Evolutionary conservation across 1,140 invertebrate genomes (phyloP).

Genomic region (Panulirus ornatus): DNA sequence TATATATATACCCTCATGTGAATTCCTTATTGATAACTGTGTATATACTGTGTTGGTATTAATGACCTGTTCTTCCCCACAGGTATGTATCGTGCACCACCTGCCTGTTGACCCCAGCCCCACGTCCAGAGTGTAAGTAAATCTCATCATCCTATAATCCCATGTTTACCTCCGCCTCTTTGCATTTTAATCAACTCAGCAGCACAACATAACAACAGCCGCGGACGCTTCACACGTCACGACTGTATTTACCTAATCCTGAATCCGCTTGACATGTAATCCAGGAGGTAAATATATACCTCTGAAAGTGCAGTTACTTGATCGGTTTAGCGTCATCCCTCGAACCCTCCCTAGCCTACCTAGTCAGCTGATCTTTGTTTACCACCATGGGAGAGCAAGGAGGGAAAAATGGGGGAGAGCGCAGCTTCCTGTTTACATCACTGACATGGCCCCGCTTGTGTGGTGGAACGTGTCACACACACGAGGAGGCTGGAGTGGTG

Average conservation of each 20-base stretch:
- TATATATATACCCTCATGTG: not conserved
- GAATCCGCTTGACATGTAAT: conserved; percentile 27
- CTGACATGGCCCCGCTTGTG: no score
- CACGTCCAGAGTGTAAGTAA: not conserved
- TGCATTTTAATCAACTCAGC: no score
- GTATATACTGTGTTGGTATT: not conserved
- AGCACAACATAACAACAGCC: not conserved
- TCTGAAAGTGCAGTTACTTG: not conserved
- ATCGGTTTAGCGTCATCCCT: not conserved
- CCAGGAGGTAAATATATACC: conserved; percentile 22
- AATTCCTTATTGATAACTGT: no score
- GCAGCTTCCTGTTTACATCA: no score
- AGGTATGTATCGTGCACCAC: conserved; percentile 7
- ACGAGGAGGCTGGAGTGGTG: no score
- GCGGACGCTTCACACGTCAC: not conserved
- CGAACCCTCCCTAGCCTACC: not conserved
- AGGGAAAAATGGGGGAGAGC: conserved; percentile 1
- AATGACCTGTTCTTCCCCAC: not conserved
- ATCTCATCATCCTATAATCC: not conserved
- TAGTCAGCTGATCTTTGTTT: conserved; percentile 33
- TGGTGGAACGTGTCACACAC: no score
- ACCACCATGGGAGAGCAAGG: conserved; percentile 9
- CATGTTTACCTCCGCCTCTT: no score
- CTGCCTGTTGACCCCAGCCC: not conserved
- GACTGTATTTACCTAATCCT: not conserved